A percentile compares a stretch with the other conserved stretches of the same genome.
Conservation (phyloP, 35 echinoderm and acorn worm species). For the Ophiothrix spiculata region DNA sequence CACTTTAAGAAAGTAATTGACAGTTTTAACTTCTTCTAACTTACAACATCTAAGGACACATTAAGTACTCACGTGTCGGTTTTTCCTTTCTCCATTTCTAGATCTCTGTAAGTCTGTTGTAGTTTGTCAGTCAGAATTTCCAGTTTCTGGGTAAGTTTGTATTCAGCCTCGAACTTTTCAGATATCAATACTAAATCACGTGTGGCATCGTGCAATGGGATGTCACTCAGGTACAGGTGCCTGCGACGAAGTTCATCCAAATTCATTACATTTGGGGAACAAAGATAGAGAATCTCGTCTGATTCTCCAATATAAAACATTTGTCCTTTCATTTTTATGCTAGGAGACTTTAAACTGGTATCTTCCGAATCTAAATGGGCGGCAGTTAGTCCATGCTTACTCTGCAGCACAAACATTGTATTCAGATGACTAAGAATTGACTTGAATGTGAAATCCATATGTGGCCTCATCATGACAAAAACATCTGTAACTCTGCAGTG, state of each 20-base stretch:
- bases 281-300: slow-evolving; percentile 74
- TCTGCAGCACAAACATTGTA: slow-evolving; percentile 83
- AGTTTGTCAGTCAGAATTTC: slow-evolving; percentile 94
- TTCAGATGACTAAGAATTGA: slow-evolving; percentile 89
- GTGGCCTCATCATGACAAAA: slow-evolving; percentile 82
- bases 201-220: slow-evolving; percentile 89
- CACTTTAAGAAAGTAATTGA: too few relatives aligned
- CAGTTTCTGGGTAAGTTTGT: slow-evolving; percentile 91
- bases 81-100: slow-evolving; percentile 89
- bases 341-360: slow-evolving; percentile 17
- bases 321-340: slow-evolving; percentile 89
- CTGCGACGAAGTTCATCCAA: slow-evolving; percentile 79
- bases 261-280: slow-evolving; percentile 81
- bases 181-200: slow-evolving; percentile 90
- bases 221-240: slow-evolving; percentile 83
- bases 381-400: slow-evolving; percentile 39
- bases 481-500: slow-evolving; percentile 64
- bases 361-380: slow-evolving; percentile 16
- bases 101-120: slow-evolving; percentile 88
- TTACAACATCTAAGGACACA: too few relatives aligned
- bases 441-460: slow-evolving; percentile 92
- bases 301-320: slow-evolving; percentile 81
- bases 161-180: slow-evolving; percentile 91
- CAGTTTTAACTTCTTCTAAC: too few relatives aligned
- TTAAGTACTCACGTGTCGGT: slow-evolving; percentile 81